phyloP scores from a whole-genome alignment of 2,888 invertebrate genomes.

The Cacoxenus indagator region DNA sequence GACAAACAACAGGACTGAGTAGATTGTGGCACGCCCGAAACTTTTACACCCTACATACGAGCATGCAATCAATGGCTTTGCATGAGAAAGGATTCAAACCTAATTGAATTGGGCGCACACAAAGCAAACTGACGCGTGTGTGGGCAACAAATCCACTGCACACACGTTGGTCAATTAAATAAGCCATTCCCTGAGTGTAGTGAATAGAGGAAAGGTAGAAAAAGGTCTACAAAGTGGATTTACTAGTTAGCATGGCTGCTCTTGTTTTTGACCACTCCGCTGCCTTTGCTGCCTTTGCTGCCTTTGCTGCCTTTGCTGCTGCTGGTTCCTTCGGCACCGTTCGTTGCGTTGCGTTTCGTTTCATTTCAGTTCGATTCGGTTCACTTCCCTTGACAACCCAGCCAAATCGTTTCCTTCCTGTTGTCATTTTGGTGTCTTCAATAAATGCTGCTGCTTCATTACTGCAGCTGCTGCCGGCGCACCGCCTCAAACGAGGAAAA shows the following conservation, averaged over 20 bases:
- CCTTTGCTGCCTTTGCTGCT: neutral
- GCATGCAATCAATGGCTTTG: too few relatives aligned
- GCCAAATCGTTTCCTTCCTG: neutral
- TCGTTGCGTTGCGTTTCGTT: too few relatives aligned
- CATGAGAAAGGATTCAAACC: too few relatives aligned
- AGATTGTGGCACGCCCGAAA: neutral
- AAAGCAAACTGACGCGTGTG: too few relatives aligned
- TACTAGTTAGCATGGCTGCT: neutral
- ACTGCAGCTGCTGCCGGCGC: neutral
- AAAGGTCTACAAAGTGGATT: neutral
- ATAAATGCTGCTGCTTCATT: neutral
- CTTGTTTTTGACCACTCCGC: neutral
- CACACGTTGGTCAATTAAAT: too few relatives aligned
- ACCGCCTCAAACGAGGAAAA: too few relatives aligned
- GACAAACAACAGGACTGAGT: neutral
- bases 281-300: neutral
- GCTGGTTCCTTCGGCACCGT: too few relatives aligned
- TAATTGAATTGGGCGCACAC: too few relatives aligned
- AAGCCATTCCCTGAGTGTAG: too few relatives aligned
- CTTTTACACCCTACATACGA: neutral
- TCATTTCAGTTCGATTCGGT: too few relatives aligned
- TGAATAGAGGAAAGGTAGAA: neutral
- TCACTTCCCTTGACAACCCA: neutral
- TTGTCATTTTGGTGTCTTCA: neutral
- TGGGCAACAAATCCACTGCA: too few relatives aligned